These are phyloP conservation scores for Parauchenoglanis ngamensis DNA, from an alignment of 2,797 vertebrate genomes.

Conservation along the genomic window DNA sequence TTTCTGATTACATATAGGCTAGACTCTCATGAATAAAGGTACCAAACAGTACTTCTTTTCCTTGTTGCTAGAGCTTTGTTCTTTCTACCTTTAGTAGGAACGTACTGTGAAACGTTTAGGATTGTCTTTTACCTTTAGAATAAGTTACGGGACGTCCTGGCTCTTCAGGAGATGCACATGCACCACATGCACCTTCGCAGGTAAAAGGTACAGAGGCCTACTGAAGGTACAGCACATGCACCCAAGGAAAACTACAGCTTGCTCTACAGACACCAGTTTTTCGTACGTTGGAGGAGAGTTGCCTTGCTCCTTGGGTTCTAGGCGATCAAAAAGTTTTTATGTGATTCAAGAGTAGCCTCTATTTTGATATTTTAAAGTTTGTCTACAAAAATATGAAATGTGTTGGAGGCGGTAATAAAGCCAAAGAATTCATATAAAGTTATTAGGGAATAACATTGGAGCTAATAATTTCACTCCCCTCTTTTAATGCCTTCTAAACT, in stretches of 20 bases:
- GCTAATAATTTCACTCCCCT: not conserved
- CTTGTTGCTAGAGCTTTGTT: not conserved
- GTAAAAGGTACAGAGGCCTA: not conserved
- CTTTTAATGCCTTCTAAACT: not conserved
- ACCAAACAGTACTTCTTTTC: not conserved
- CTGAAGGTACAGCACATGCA: not conserved
- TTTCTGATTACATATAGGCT: not conserved
- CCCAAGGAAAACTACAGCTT: not conserved
- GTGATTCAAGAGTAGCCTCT: not conserved
- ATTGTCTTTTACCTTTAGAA: not conserved
- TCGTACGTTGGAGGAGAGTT: not conserved
- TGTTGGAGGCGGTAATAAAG: not conserved
- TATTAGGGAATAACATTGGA: not conserved
- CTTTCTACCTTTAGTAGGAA: not conserved
- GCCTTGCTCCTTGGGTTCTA: not conserved
- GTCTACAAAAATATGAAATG: not conserved
- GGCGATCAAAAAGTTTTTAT: not conserved
- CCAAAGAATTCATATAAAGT: not conserved
- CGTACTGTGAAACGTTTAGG: too few relatives aligned
- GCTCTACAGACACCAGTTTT: not conserved
- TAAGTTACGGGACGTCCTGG: not conserved
- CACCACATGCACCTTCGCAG: not conserved
- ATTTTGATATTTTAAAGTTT: not conserved
- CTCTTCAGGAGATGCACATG: not conserved
- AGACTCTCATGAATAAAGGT: not conserved